Evolutionary conservation across 2,888 invertebrate species (phyloP).

Genomic region (Entomobrya multifasciata): DNA sequence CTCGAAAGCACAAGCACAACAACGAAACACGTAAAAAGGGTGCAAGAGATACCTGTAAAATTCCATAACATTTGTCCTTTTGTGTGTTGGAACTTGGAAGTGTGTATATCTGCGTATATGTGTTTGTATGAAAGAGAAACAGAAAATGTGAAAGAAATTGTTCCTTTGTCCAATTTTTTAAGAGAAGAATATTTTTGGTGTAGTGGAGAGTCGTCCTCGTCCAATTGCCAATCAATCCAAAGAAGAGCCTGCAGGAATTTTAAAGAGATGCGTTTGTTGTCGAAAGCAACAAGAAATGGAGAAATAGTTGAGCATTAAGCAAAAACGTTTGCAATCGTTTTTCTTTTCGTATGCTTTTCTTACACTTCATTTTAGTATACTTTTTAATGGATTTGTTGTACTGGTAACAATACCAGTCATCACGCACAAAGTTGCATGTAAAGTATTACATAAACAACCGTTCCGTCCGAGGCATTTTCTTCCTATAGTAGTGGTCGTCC

Average conservation of each 20-base stretch:
- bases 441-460: no score
- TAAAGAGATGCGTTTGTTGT: slow-evolving; percentile 50
- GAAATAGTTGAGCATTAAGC: background rate
- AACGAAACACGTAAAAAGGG: background rate
- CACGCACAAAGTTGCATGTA: no score
- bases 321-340: slow-evolving; percentile 19
- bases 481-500: no score
- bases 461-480: no score
- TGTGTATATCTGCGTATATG: background rate
- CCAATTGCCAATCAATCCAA: slow-evolving; percentile 12
- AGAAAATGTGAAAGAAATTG: background rate
- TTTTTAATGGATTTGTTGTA: no score
- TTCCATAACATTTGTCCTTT: slow-evolving; percentile 9
- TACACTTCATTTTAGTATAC: background rate
- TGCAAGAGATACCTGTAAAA: slow-evolving; percentile 41
- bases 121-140: background rate
- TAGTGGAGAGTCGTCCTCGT: background rate
- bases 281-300: slow-evolving; percentile 32
- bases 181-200: no score
- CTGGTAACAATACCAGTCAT: no score
- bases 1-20: background rate
- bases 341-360: background rate
- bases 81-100: no score
- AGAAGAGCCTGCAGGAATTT: slow-evolving; percentile 40
- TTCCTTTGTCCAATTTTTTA: no score